Percentiles rank a stretch among this genome's conserved stretches.
These are phyloP conservation scores for Esox lucius DNA, from an alignment of 2,797 vertebrate species.

Conservation along the genomic window DNA sequence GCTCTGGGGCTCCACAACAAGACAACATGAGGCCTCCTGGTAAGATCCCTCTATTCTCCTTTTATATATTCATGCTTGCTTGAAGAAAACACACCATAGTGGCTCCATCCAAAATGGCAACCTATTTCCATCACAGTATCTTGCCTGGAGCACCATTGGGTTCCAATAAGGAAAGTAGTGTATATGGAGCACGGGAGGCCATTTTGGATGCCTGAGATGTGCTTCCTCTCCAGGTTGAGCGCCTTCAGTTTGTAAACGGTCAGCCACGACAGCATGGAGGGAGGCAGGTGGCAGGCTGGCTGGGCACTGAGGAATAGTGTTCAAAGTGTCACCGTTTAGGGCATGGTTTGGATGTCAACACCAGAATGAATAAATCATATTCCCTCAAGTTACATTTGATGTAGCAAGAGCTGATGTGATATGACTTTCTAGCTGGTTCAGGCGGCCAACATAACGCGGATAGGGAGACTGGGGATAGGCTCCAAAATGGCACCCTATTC, in stretches of 20 bases:
- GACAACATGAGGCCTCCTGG: conserved; percentile 53
- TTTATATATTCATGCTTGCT: conserved; percentile 47
- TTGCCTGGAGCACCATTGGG: no score
- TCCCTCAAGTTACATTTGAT: conserved; percentile 69
- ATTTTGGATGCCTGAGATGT: background rate
- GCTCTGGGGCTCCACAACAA: conserved; percentile 50
- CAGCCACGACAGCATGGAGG: background rate
- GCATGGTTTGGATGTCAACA: conserved; percentile 69
- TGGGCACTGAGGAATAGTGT: conserved; percentile 66
- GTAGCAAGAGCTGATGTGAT: conserved; percentile 62
- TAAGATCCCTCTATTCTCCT: conserved; percentile 51
- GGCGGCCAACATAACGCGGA: conserved; percentile 52
- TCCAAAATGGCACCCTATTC: background rate
- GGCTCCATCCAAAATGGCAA: no score
- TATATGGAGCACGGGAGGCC: background rate
- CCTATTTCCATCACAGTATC: no score
- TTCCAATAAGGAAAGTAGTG: background rate
- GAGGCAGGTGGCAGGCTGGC: background rate
- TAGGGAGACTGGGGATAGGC: conserved; percentile 14
- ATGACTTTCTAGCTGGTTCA: conserved; percentile 40
- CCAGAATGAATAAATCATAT: conserved; percentile 73
- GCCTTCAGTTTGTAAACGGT: background rate
- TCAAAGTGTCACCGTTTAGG: conserved; percentile 70
- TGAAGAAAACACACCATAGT: no score
- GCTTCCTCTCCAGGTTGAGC: background rate